phyloP scores from a whole-genome alignment of 2,113 vertebrate genomes.

The Solea solea region DNA sequence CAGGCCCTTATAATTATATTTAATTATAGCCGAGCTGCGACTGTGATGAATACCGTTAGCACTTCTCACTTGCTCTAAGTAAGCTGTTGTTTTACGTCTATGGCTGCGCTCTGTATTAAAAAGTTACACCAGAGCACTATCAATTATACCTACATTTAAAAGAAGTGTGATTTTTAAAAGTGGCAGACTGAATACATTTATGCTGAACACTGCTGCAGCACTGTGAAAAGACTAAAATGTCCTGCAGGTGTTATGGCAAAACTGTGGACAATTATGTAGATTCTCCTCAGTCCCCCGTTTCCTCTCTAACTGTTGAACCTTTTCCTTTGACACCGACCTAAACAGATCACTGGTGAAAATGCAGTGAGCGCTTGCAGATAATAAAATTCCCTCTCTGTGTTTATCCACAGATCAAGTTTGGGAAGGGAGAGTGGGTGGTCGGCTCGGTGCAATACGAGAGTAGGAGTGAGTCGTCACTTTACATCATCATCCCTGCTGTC shows the following conservation, averaged over 20 bases:
- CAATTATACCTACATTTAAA: constrained; percentile 10
- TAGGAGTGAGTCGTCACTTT: constrained; percentile 86
- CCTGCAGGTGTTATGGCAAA: constrained; percentile 24
- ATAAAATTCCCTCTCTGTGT: constrained; percentile 24
- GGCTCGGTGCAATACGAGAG: constrained; percentile 90
- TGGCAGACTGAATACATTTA: constrained; percentile 2
- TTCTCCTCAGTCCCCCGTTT: constrained; percentile 1
- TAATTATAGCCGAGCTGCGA: constrained; percentile 56
- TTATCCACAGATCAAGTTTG: constrained; percentile 90
- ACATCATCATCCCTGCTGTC: constrained; percentile 93
- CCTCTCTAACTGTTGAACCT: constrained; percentile 1
- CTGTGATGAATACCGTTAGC: constrained; percentile 54
- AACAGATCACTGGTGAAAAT: constrained; percentile 22
- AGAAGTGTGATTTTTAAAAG: constrained; percentile 9
- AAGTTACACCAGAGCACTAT: constrained; percentile 10
- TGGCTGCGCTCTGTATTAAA: constrained; percentile 19
- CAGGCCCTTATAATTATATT: constrained; percentile 63
- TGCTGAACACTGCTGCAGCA: background rate
- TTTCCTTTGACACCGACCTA: constrained; percentile 3
- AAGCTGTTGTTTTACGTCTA: constrained; percentile 59
- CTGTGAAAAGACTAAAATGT: constrained; percentile 19
- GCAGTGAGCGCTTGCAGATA: constrained; percentile 7
- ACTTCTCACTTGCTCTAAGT: constrained; percentile 41
- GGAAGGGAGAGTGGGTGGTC: constrained; percentile 90
- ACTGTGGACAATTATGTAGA: constrained; percentile 37